Conservation (phyloP, 2,888 invertebrate genomes). For the Nephrotoma guestfalica region DNA sequence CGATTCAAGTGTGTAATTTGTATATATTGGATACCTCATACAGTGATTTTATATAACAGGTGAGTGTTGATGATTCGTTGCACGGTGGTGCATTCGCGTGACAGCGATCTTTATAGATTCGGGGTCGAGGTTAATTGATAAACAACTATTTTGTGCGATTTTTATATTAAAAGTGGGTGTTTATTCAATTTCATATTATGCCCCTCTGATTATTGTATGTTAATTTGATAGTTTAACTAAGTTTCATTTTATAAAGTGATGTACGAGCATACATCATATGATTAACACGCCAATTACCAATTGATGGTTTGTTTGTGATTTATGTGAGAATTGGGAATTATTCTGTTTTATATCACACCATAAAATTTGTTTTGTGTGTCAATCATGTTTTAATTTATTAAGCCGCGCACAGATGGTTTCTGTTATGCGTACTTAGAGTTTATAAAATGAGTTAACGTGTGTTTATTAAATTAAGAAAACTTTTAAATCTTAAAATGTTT, state of each 20-base stretch:
- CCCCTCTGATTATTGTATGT: background rate
- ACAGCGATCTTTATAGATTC: background rate
- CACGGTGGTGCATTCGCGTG: background rate
- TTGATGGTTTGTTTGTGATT: background rate
- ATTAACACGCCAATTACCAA: background rate
- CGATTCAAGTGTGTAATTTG: background rate
- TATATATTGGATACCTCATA: background rate
- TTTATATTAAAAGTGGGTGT: background rate
- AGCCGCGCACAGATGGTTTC: too few species aligned
- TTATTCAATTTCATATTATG: background rate
- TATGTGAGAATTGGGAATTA: background rate
- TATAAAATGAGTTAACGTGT: too few species aligned
- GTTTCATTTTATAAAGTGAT: background rate
- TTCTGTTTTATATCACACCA: background rate
- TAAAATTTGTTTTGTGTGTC: background rate
- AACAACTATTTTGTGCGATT: background rate
- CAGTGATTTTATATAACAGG: background rate
- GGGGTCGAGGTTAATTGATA: background rate
- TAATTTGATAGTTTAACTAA: background rate
- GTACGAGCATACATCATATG: background rate
- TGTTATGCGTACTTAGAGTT: too few species aligned
- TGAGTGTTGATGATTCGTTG: background rate
- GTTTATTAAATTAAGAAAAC: too few species aligned
- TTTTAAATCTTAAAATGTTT: too few species aligned
- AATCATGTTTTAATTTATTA: background rate